Evolutionary conservation across 2,797 vertebrate species (phyloP).

Genomic region (Gastrophryne carolinensis): DNA sequence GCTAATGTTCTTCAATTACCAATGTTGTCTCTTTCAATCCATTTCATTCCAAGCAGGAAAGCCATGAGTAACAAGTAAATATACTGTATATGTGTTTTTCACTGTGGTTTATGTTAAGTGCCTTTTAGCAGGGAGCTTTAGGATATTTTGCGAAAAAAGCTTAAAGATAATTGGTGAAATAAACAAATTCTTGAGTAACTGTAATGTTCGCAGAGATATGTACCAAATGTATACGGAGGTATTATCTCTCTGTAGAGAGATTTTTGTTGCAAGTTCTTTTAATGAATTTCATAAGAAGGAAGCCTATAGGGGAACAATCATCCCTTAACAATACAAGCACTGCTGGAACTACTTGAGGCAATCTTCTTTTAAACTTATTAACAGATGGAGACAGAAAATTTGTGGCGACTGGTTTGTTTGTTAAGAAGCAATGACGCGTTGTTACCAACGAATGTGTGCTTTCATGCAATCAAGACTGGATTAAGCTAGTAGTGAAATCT

Average conservation of each 20-base stretch:
- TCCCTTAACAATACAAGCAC: no score
- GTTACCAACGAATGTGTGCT: no score
- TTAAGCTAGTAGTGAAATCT: no score
- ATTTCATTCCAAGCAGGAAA: background rate
- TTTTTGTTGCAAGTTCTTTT: background rate
- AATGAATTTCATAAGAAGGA: conserved; percentile 27
- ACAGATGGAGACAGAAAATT: no score
- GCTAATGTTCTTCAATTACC: background rate
- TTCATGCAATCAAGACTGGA: no score
- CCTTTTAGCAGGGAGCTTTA: conserved; percentile 2
- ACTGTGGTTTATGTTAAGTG: conserved; percentile 27
- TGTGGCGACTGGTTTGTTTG: no score
- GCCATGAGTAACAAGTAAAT: conserved; percentile 12
- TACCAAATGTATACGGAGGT: background rate
- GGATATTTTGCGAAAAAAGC: conserved; percentile 25
- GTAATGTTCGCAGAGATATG: conserved; percentile 19
- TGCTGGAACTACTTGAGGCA: no score
- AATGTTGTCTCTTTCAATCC: background rate
- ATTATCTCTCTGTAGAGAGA: background rate
- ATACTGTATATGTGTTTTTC: conserved; percentile 25
- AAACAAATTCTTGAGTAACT: conserved; percentile 32
- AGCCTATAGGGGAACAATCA: no score
- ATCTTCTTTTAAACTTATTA: no score
- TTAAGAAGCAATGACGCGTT: no score
- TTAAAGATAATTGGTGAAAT: conserved; percentile 12